These are phyloP conservation scores for Anolis sagrei DNA, from an alignment of 2,113 vertebrate genomes.

Conservation along the genomic window DNA sequence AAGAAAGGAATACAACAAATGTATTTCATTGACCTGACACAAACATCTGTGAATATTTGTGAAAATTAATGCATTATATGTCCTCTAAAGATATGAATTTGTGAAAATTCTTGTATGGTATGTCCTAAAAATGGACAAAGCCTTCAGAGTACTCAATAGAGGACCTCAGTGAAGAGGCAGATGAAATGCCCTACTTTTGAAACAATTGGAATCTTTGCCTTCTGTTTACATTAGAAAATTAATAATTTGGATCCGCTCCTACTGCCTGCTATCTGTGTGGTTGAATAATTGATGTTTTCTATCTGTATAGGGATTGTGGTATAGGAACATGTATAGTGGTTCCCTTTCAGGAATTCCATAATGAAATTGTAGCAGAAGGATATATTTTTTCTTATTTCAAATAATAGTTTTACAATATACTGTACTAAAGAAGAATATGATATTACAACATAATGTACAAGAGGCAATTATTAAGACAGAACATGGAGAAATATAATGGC, in stretches of 20 bases:
- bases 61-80: slow-evolving; percentile 70
- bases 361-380: background rate
- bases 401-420: too few species aligned
- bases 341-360: background rate
- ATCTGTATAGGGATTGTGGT: slow-evolving; percentile 59
- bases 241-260: slow-evolving; percentile 76
- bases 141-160: slow-evolving; percentile 80
- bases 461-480: too few species aligned
- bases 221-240: slow-evolving; percentile 76
- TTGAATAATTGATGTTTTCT: slow-evolving; percentile 69
- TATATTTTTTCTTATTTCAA: background rate
- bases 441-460: too few species aligned
- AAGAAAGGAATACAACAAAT: slow-evolving; percentile 79
- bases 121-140: slow-evolving; percentile 70
- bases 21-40: slow-evolving; percentile 66
- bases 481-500: too few species aligned
- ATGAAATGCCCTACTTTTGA: slow-evolving; percentile 76
- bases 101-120: slow-evolving; percentile 69
- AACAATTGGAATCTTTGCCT: slow-evolving; percentile 65
- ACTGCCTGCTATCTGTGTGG: slow-evolving; percentile 76
- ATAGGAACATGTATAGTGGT: background rate
- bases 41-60: slow-evolving; percentile 77
- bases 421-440: too few species aligned
- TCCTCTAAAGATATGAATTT: slow-evolving; percentile 62
- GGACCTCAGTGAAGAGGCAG: slow-evolving; percentile 70